Conservation (phyloP, 2,113 vertebrate genomes). For the Eurystomus gularis region DNA sequence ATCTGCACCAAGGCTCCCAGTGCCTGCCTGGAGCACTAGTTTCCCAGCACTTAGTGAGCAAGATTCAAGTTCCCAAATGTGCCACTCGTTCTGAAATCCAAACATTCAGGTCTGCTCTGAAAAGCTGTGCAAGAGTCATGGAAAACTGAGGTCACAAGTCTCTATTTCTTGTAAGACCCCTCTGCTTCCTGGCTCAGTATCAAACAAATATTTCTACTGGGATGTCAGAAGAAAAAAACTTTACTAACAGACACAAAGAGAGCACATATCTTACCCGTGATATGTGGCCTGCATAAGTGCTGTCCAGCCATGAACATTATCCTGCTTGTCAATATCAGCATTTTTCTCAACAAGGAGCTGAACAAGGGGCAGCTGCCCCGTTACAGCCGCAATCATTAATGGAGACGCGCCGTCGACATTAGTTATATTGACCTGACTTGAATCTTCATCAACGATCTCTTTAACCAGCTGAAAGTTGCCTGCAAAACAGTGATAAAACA, state of each 20-base stretch:
- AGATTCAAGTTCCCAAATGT: neutral
- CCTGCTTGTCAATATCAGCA: conserved; percentile 90
- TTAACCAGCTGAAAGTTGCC: conserved; percentile 92
- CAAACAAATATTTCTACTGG: neutral
- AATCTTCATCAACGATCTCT: conserved; percentile 92
- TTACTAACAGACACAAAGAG: neutral
- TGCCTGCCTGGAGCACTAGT: neutral
- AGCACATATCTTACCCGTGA: conserved; percentile 82
- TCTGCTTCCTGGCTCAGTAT: neutral
- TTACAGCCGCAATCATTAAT: conserved; percentile 94
- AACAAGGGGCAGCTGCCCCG: conserved; percentile 89
- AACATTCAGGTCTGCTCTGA: neutral
- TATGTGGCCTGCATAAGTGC: conserved; percentile 98
- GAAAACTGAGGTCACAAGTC: neutral
- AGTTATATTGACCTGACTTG: conserved; percentile 86
- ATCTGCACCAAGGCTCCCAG: neutral
- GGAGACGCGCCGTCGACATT: conserved; percentile 93
- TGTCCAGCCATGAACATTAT: conserved; percentile 92
- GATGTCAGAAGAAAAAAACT: neutral
- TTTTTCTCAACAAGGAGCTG: conserved; percentile 91
- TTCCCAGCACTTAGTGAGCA: neutral
- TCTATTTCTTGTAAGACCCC: neutral
- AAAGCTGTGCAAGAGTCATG: neutral
- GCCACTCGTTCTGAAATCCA: neutral
- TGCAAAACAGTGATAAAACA: conserved; percentile 48